Evolutionary conservation across 37 sponge, comb jelly and placozoan genomes (phyloP).

Genomic region (Eunapius fragilis): DNA sequence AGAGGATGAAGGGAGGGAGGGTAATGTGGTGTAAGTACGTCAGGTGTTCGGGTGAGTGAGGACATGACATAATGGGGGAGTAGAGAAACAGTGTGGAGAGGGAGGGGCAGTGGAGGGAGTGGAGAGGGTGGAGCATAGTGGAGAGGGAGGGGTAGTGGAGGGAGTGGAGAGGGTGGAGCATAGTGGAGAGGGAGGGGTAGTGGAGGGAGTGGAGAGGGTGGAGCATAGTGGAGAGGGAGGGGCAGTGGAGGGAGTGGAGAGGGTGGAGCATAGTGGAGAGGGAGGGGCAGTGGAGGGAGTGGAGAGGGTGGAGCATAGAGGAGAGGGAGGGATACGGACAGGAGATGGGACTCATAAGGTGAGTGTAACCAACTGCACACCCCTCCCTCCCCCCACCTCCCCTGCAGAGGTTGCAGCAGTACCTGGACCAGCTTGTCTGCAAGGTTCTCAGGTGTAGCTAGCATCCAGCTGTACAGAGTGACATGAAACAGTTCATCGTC

Average conservation of each 20-base stretch:
- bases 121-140: neutral
- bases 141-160: neutral
- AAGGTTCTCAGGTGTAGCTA: conserved; percentile 31
- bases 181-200: neutral
- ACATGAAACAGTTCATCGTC: conserved; percentile 91
- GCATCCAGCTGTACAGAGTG: conserved; percentile 88
- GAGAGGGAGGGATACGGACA: neutral
- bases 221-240: neutral
- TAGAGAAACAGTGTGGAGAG: neutral
- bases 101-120: neutral
- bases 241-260: neutral
- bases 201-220: conserved; percentile 6
- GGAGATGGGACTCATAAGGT: no score
- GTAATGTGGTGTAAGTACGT: no score
- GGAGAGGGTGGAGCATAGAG: neutral
- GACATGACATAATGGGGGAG: no score
- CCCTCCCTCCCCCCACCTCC: no score
- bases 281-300: no score
- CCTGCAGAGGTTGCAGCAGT: neutral
- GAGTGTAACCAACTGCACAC: no score
- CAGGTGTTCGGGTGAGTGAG: no score
- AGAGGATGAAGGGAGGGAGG: no score
- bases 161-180: neutral
- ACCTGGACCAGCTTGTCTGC: conserved; percentile 84
- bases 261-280: no score